Evolutionary conservation across 1,140 invertebrate genomes (phyloP).

Genomic region (Helicoverpa armigera): DNA sequence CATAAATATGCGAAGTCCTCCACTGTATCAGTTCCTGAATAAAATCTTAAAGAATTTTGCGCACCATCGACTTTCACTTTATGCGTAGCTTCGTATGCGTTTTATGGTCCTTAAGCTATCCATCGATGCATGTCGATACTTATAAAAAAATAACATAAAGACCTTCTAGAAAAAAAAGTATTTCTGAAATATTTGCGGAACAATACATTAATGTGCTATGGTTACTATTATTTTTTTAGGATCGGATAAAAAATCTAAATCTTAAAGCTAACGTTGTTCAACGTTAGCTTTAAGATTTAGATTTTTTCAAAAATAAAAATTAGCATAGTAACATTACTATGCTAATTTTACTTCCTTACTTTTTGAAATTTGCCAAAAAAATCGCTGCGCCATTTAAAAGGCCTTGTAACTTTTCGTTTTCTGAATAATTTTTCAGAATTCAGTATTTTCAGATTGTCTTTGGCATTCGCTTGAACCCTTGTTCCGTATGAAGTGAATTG

Average conservation of each 20-base stretch:
- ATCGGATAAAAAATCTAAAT: too few relatives aligned
- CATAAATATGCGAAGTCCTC: conserved; percentile 63
- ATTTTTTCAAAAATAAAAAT: too few relatives aligned
- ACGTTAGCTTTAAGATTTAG: too few relatives aligned
- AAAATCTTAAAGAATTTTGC: conserved; percentile 65
- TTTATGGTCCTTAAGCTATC: conserved; percentile 51
- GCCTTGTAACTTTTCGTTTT: not conserved
- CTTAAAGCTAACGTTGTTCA: too few relatives aligned
- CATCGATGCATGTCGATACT: conserved; percentile 12
- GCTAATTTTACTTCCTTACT: too few relatives aligned
- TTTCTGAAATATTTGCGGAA: too few relatives aligned
- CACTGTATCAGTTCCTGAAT: conserved; percentile 56
- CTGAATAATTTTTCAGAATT: not conserved
- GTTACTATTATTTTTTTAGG: too few relatives aligned
- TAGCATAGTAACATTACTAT: too few relatives aligned
- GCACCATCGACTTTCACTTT: conserved; percentile 63
- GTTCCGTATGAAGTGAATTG: conserved; percentile 36
- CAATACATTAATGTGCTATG: too few relatives aligned
- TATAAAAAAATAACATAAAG: too few relatives aligned
- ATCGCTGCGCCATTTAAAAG: not conserved
- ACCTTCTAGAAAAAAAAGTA: too few relatives aligned
- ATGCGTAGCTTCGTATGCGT: conserved; percentile 51
- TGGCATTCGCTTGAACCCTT: conserved; percentile 16
- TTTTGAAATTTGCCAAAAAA: not conserved
- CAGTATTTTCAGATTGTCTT: conserved; percentile 29